A percentile compares a stretch with the other conserved stretches of the same genome.
phyloP scores from a whole-genome alignment of 37 sponge, comb jelly and placozoan species.

The Cliona cf. orientalis region DNA sequence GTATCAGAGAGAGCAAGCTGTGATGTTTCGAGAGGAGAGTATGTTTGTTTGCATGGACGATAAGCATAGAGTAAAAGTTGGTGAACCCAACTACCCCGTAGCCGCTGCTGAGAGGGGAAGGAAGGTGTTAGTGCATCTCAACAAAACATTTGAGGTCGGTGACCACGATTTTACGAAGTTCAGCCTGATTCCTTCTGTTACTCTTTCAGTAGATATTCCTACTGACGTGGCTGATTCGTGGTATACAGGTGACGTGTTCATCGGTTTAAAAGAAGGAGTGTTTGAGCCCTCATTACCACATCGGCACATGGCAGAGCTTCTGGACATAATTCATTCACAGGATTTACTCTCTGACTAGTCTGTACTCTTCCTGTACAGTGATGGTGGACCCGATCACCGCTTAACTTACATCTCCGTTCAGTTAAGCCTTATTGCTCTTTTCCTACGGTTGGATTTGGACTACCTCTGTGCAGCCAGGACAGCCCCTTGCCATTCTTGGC shows the following conservation, averaged over 20 bases:
- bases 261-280: constrained; percentile 43
- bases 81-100: constrained; percentile 68
- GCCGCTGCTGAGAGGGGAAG: constrained; percentile 64
- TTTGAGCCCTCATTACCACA: constrained; percentile 54
- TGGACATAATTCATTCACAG: not conserved
- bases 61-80: constrained; percentile 66
- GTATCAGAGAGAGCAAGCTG: constrained; percentile 46
- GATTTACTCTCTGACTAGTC: not conserved
- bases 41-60: constrained; percentile 55
- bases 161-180: constrained; percentile 73
- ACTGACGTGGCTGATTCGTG: constrained; percentile 43
- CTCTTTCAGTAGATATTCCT: constrained; percentile 43
- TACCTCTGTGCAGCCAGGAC: constrained; percentile 46
- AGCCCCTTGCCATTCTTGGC: constrained; percentile 62
- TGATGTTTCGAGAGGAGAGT: constrained; percentile 7
- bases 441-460: constrained; percentile 55
- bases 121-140: constrained; percentile 29
- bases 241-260: constrained; percentile 40
- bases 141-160: constrained; percentile 55
- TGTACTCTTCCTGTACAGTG: constrained; percentile 47
- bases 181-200: constrained; percentile 48
- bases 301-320: constrained; percentile 45
- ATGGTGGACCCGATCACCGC: constrained; percentile 69
- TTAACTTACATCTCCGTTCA: constrained; percentile 61
- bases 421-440: constrained; percentile 46